A percentile compares a stretch with the other conserved stretches of the same genome.
phyloP scores from a whole-genome alignment of 2,888 invertebrate genomes.

The Lasioglossum malachurum region DNA sequence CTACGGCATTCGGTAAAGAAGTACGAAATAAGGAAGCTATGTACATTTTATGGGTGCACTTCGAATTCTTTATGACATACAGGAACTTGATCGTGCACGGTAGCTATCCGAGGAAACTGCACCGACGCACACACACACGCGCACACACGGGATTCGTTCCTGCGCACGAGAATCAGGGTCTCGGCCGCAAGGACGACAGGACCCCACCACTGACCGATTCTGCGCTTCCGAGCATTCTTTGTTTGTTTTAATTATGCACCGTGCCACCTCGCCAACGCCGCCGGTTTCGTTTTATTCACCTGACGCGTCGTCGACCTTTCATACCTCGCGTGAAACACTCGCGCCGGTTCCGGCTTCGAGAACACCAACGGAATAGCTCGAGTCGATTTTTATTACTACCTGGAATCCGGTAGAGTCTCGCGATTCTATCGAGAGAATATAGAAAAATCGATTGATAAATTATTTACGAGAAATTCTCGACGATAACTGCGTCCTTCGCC shows the following conservation, averaged over 20 bases:
- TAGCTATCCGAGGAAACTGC: not conserved
- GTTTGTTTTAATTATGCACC: constrained; percentile 78
- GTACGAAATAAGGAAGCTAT: not conserved
- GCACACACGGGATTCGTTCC: constrained; percentile 28
- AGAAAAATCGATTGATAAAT: constrained; percentile 49
- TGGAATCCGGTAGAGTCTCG: constrained; percentile 46
- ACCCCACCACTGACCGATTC: constrained; percentile 59
- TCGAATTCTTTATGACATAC: not conserved
- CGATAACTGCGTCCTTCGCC: constrained; percentile 32
- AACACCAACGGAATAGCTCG: not conserved
- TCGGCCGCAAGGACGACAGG: constrained; percentile 70
- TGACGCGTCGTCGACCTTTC: constrained; percentile 28
- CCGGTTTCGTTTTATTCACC: constrained; percentile 32
- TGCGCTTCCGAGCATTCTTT: constrained; percentile 72
- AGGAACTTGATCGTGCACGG: not conserved
- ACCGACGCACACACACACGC: not conserved
- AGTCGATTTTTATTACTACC: not conserved
- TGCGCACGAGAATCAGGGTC: constrained; percentile 43
- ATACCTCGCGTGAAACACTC: not conserved
- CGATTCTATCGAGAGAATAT: not conserved
- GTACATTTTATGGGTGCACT: not conserved
- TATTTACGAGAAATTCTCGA: constrained; percentile 63
- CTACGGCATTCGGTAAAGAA: not conserved
- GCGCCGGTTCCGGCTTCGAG: not conserved
- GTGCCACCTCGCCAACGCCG: constrained; percentile 19